phyloP scores from a whole-genome alignment of 2,113 vertebrate species.

The Phalacrocorax pelagicus region DNA sequence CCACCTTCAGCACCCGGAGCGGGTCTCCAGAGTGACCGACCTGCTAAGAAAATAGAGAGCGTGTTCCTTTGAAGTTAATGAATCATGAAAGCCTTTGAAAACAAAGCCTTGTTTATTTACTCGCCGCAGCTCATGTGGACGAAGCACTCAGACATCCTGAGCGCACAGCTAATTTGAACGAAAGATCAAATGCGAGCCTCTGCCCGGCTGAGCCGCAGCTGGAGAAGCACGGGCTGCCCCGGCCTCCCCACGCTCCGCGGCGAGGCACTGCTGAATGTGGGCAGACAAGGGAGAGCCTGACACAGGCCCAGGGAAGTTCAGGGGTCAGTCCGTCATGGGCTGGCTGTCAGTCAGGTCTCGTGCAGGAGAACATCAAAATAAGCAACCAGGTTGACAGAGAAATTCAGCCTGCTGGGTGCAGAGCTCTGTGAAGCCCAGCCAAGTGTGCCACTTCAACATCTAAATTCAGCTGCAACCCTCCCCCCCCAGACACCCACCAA shows the following conservation, averaged over 20 bases:
- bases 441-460: neutral
- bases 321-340: neutral
- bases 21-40: neutral
- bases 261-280: fast-evolving
- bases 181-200: conserved; percentile 6
- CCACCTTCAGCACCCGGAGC: neutral
- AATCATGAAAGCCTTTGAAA: conserved; percentile 67
- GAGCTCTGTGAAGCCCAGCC: neutral
- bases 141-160: conserved; percentile 14
- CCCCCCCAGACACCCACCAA: neutral
- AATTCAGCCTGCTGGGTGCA: neutral
- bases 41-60: conserved; percentile 42
- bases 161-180: neutral
- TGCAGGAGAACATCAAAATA: neutral
- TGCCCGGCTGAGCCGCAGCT: neutral
- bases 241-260: neutral
- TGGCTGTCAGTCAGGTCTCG: neutral
- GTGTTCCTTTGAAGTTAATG: conserved; percentile 61
- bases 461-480: neutral
- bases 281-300: neutral
- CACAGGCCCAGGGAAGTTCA: neutral
- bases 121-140: conserved; percentile 25
- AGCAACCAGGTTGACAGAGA: neutral
- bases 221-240: neutral
- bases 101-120: conserved; percentile 65